These are phyloP conservation scores for Orthosia gracilis DNA, from an alignment of 2,888 invertebrate genomes.

Conservation along the genomic window DNA sequence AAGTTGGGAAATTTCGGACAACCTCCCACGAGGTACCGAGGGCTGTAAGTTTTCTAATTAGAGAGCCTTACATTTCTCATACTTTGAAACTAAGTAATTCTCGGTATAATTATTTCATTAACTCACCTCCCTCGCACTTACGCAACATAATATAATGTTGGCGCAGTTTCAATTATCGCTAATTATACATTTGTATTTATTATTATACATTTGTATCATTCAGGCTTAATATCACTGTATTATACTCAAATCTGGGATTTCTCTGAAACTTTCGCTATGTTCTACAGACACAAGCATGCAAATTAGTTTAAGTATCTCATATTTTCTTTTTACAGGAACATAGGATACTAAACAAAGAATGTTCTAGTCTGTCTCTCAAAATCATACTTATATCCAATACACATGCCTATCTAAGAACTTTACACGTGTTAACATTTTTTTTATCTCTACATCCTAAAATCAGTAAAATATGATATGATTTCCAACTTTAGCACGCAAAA, in stretches of 20 bases:
- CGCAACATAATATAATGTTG: constrained; percentile 31
- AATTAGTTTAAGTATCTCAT: constrained; percentile 14
- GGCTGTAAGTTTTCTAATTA: constrained; percentile 57
- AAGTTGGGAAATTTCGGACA: constrained; percentile 47
- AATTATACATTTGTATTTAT: constrained; percentile 38
- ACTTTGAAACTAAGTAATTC: constrained; percentile 53
- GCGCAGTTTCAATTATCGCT: constrained; percentile 24
- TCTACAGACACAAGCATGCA: constrained; percentile 50
- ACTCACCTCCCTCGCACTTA: constrained; percentile 15
- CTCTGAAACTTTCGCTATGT: constrained; percentile 24
- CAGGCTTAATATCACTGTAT: constrained; percentile 38
- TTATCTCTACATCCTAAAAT: neutral
- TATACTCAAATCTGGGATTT: constrained; percentile 36
- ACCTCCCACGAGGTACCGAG: constrained; percentile 4
- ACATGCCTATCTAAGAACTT: constrained; percentile 1
- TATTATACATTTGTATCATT: too few relatives aligned
- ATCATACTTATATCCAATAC: constrained; percentile 13
- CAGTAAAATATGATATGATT: too few relatives aligned
- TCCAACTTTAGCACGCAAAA: constrained; percentile 20
- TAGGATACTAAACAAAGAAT: constrained; percentile 3
- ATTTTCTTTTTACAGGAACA: constrained; percentile 15
- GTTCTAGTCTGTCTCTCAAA: neutral
- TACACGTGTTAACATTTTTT: neutral
- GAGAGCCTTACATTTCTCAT: constrained; percentile 48
- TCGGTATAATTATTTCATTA: constrained; percentile 47